phyloP scores from a whole-genome alignment of 2,888 invertebrate species.

The Ceraclea dissimilis region DNA sequence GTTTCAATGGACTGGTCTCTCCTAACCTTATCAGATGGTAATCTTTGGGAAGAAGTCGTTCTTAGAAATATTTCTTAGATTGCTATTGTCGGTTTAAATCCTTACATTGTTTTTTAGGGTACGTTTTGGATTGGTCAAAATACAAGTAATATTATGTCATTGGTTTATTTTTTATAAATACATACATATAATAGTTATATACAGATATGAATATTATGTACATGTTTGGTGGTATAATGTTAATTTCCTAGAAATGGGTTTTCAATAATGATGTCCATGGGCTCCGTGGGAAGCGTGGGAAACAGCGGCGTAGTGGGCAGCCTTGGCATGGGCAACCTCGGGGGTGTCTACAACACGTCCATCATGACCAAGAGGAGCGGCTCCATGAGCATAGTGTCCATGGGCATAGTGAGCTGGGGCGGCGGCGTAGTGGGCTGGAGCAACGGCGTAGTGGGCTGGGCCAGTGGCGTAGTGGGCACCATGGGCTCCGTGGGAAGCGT shows the following conservation, averaged over 20 bases:
- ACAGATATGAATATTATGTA: too few relatives aligned
- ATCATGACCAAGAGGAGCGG: slow-evolving; percentile 1
- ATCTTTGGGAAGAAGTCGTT: too few relatives aligned
- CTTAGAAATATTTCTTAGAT: too few relatives aligned
- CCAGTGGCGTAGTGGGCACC: slow-evolving; percentile 9
- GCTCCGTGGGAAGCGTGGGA: slow-evolving; percentile 3
- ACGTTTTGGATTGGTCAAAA: too few relatives aligned
- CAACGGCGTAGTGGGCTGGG: slow-evolving; percentile 11
- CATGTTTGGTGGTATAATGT: too few relatives aligned
- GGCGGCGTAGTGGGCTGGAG: slow-evolving; percentile 7
- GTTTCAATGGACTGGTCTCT: too few relatives aligned
- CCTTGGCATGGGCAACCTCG: slow-evolving; percentile 2
- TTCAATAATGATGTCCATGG: slow-evolving; percentile 5
- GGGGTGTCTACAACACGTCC: slow-evolving; percentile 3
- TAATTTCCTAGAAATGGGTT: not conserved
- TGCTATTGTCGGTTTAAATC: too few relatives aligned
- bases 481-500: slow-evolving; percentile 9
- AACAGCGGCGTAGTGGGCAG: slow-evolving; percentile 3
- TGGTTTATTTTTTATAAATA: too few relatives aligned
- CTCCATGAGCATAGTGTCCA: slow-evolving; percentile 10
- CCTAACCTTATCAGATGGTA: too few relatives aligned
- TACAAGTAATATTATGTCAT: too few relatives aligned
- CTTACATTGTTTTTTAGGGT: too few relatives aligned
- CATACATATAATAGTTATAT: too few relatives aligned
- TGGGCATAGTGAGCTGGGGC: slow-evolving; percentile 9